Conservation (phyloP, 1,140 invertebrate genomes). For the Drosophila grimshawi region DNA sequence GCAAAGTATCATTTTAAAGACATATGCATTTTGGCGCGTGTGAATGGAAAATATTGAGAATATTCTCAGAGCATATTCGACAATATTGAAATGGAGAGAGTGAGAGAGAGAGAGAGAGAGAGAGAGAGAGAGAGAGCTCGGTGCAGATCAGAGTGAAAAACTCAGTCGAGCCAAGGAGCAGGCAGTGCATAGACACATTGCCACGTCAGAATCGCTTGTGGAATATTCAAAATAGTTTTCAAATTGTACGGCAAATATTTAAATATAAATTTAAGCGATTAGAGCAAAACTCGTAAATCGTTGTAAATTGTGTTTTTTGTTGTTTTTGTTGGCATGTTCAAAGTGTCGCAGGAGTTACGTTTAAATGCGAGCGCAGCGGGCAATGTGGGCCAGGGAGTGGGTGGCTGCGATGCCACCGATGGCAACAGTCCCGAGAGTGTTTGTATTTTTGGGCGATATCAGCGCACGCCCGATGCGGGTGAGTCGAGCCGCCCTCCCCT, state of each 20-base stretch:
- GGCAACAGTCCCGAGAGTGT: slow-evolving; percentile 57
- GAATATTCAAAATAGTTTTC: slow-evolving; percentile 36
- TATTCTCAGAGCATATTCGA: slow-evolving; percentile 37
- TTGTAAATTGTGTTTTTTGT: not conserved
- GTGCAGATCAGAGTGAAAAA: not conserved
- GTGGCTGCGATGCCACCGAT: slow-evolving; percentile 37
- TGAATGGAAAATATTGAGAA: slow-evolving; percentile 44
- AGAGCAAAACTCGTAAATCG: not conserved
- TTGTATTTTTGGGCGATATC: slow-evolving; percentile 80
- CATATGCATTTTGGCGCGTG: slow-evolving; percentile 40
- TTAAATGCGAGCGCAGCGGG: slow-evolving; percentile 61
- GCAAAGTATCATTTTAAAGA: slow-evolving; percentile 47
- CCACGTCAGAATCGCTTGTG: slow-evolving; percentile 25
- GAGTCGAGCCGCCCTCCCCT: slow-evolving; percentile 44
- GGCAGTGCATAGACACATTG: slow-evolving; percentile 41
- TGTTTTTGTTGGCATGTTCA: slow-evolving; percentile 63
- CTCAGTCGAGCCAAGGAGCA: slow-evolving; percentile 63
- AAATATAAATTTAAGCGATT: slow-evolving; percentile 35
- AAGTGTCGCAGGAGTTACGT: slow-evolving; percentile 81
- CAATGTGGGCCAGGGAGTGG: slow-evolving; percentile 5
- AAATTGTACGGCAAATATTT: slow-evolving; percentile 42
- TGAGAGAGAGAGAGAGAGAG: slow-evolving; percentile 9
- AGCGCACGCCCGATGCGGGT: slow-evolving; percentile 82
- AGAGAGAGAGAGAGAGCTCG: slow-evolving; percentile 17
- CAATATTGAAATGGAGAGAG: slow-evolving; percentile 18